Base-by-base conservation (phyloP, 1,140 invertebrate species). In the Heliconius melpomene region DNA sequence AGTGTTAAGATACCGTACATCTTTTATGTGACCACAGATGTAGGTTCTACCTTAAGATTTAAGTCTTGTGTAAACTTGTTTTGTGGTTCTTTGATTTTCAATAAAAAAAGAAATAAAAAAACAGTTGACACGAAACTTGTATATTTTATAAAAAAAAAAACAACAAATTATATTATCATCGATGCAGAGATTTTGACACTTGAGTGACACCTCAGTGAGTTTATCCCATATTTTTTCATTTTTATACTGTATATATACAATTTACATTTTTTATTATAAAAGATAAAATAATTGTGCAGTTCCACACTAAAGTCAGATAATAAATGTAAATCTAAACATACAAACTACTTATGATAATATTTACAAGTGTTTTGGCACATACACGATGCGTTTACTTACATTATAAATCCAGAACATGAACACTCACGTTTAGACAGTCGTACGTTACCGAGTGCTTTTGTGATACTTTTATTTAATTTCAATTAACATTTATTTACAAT, bases 71-170 rank as follows among this genome's bases (percentile, higher is more conserved):
- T 46, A 5, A 46, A 13, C 40, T 11, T 32, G 40, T 40, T 40
- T 40, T 40, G 40, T 46, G 3, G 40, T 46, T 3, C 40, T 46
- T 46, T 46, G 40, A 46, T 46, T 46, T 46, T 13, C 40, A 46
- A 46, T 8, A 46, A 46, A 46, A 46, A 13, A 13, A 40, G 2
- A 40, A 77, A 72, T 71, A 71, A 74, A 79, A 74, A 40, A 75
- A 7, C 20, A 7, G 20, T 29, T 32, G 78, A 79, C 78, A 79
- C 72, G 40, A 79, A 74, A 79, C 66, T 46, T 77, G 79, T 82
- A 79, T 82, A 82, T 78, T 82, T 71, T 82, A 82, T 72, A 80
- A 66, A 57, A 46, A 57, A n/a, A 46, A 32, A 66, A 66, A 66
- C 60, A 82, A 79, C 78, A 77, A 80, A 80, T 73, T 72, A 72